phyloP scores from a whole-genome alignment of 1,140 invertebrate species.

The Mesaphorura yosii region DNA sequence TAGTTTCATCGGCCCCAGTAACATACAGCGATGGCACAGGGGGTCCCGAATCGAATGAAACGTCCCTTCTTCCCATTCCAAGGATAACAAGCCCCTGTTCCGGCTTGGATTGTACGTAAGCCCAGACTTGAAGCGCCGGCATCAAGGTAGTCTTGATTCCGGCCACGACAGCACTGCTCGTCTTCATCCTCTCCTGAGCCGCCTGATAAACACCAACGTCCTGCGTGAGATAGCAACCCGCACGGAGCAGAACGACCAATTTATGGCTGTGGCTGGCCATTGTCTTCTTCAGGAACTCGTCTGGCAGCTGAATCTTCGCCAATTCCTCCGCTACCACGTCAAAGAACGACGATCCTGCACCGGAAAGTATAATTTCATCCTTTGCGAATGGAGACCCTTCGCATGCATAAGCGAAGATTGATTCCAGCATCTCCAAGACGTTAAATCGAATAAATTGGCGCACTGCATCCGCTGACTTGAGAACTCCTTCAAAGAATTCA shows the following conservation, averaged over 20 bases:
- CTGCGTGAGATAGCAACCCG: slow-evolving; percentile 27
- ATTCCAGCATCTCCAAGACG: too few species aligned
- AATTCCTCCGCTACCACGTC: slow-evolving; percentile 26
- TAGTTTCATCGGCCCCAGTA: not conserved
- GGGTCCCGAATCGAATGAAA: slow-evolving; percentile 18
- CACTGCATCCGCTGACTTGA: slow-evolving; percentile 5
- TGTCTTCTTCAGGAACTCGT: too few species aligned
- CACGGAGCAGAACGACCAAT: slow-evolving; percentile 14
- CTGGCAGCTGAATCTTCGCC: not conserved
- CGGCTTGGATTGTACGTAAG: slow-evolving; percentile 27
- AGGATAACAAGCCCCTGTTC: slow-evolving; percentile 20
- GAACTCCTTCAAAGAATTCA: slow-evolving; percentile 27
- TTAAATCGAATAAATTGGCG: slow-evolving; percentile 7
- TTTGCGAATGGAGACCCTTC: not conserved
- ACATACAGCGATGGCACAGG: slow-evolving; percentile 19
- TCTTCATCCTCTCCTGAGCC: slow-evolving; percentile 10
- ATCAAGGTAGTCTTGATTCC: slow-evolving; percentile 5
- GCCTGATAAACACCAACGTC: slow-evolving; percentile 14
- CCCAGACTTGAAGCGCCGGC: slow-evolving; percentile 21
- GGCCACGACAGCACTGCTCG: not conserved
- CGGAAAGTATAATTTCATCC: slow-evolving; percentile 17
- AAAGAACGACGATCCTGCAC: slow-evolving; percentile 24
- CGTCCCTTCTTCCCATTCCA: slow-evolving; percentile 24
- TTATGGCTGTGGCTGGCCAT: not conserved
- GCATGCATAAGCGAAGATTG: too few species aligned